phyloP scores from a whole-genome alignment of 2,888 invertebrate genomes.

The Apodemia mormo region DNA sequence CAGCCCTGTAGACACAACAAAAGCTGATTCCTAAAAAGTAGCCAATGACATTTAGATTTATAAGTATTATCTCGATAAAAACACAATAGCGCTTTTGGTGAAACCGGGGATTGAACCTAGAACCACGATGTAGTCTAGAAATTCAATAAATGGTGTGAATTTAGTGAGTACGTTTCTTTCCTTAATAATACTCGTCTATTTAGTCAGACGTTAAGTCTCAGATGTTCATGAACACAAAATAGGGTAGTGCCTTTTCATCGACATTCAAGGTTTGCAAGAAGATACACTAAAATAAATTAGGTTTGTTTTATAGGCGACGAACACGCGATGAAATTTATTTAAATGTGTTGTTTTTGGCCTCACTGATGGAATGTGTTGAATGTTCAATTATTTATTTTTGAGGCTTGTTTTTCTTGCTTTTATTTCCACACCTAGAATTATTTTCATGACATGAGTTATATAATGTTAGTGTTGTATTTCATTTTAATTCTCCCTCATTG shows the following conservation, averaged over 20 bases:
- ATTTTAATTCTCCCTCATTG: background rate
- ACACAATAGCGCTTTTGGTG: no score
- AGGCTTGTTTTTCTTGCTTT: background rate
- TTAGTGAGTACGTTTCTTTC: no score
- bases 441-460: background rate
- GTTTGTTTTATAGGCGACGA: constrained; percentile 9
- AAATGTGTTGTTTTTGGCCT: constrained; percentile 9
- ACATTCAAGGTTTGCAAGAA: background rate
- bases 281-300: constrained; percentile 8
- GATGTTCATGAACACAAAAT: background rate
- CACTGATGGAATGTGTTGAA: constrained; percentile 1
- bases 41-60: no score
- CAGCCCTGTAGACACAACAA: no score
- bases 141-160: no score
- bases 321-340: constrained; percentile 15
- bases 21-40: no score
- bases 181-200: no score
- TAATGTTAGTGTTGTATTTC: background rate
- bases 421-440: background rate
- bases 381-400: background rate
- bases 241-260: background rate
- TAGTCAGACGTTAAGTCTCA: background rate
- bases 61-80: no score
- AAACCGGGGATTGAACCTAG: no score
- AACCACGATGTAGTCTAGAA: no score